Conservation (phyloP, 2,888 invertebrate genomes). For the Steinernema carpocapsae region DNA sequence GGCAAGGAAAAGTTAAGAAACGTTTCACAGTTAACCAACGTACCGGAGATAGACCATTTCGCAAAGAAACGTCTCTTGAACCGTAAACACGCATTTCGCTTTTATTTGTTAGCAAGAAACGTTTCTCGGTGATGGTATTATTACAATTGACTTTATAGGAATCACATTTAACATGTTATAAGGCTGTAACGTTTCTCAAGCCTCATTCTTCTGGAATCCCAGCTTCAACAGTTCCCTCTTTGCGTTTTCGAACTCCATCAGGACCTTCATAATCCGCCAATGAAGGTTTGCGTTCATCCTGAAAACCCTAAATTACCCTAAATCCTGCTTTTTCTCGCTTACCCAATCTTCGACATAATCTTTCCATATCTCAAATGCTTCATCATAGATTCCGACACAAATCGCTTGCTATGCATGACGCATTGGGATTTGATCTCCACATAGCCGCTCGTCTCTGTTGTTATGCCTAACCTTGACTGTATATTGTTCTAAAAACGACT, state of each 20-base stretch:
- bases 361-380: slow-evolving; percentile 51
- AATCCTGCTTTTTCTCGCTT: not conserved
- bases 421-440: slow-evolving; percentile 39
- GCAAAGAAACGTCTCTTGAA: too few species aligned
- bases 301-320: slow-evolving; percentile 17
- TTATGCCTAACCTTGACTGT: slow-evolving; percentile 43
- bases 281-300: slow-evolving; percentile 54
- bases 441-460: slow-evolving; percentile 46
- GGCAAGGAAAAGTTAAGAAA: too few species aligned
- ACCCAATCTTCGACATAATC: slow-evolving; percentile 54
- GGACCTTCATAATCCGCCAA: slow-evolving; percentile 59
- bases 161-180: too few species aligned
- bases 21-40: too few species aligned
- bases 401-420: slow-evolving; percentile 49
- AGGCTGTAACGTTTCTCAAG: too few species aligned
- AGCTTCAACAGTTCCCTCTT: slow-evolving; percentile 46
- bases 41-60: too few species aligned
- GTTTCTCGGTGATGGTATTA: too few species aligned
- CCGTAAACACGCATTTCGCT: too few species aligned
- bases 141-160: too few species aligned
- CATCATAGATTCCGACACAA: slow-evolving; percentile 49
- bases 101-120: too few species aligned
- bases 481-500: slow-evolving; percentile 34
- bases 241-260: slow-evolving; percentile 61
- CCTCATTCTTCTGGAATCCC: not conserved